These are phyloP conservation scores for Rhaphigaster nebulosa DNA, from an alignment of 2,888 invertebrate genomes.

Conservation along the genomic window DNA sequence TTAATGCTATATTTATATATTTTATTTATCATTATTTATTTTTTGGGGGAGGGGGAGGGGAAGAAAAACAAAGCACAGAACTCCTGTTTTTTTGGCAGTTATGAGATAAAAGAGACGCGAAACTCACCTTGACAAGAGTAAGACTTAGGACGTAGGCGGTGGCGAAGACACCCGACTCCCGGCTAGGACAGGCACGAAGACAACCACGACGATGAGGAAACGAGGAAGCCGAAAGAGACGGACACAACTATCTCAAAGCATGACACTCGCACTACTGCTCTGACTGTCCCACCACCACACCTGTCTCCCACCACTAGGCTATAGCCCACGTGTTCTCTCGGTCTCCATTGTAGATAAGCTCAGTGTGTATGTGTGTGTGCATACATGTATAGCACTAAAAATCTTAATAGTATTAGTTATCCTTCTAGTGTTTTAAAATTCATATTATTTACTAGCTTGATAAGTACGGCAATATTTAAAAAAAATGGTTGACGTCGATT, in stretches of 20 bases:
- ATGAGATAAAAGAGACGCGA: neutral
- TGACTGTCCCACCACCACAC: constrained; percentile 42
- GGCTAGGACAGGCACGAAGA: neutral
- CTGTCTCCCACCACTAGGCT: neutral
- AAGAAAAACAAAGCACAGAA: neutral
- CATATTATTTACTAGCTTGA: too few species aligned
- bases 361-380: neutral
- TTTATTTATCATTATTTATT: neutral
- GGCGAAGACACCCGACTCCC: neutral
- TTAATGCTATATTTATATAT: neutral
- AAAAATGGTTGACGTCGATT: too few species aligned
- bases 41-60: neutral
- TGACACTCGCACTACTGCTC: constrained; percentile 22
- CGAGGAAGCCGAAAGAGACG: neutral
- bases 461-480: too few species aligned
- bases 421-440: too few species aligned
- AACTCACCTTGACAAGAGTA: constrained; percentile 14
- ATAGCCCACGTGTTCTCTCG: neutral
- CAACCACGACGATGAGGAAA: neutral
- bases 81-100: neutral
- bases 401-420: too few species aligned
- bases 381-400: neutral
- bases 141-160: neutral
- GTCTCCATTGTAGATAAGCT: neutral
- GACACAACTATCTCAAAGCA: constrained; percentile 27